phyloP scores from a whole-genome alignment of 2,113 vertebrate species.

The Phoenicopterus ruber region DNA sequence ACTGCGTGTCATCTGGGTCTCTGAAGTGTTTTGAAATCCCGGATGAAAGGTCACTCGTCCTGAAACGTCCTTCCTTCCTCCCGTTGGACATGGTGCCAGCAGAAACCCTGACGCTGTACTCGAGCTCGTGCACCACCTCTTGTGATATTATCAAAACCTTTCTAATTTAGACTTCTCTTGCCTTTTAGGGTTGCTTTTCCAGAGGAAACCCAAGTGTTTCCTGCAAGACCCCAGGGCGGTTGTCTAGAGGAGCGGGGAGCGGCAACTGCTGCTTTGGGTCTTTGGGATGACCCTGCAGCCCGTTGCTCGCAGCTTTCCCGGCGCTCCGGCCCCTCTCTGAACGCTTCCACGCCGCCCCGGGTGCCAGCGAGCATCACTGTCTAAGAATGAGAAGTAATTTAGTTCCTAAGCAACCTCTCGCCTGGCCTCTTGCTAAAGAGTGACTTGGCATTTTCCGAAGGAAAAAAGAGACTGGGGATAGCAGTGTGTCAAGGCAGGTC shows the following conservation, averaged over 20 bases:
- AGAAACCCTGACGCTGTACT: not conserved
- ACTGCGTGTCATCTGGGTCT: not conserved
- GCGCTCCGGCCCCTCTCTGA: not conserved
- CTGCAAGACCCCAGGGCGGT: not conserved
- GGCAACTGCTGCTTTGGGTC: not conserved
- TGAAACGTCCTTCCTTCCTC: not conserved
- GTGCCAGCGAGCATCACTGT: conserved; percentile 58
- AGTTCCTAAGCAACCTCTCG: conserved; percentile 69
- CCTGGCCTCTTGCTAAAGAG: conserved; percentile 58
- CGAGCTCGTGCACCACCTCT: not conserved
- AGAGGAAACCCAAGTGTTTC: not conserved
- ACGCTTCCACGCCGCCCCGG: rapidly evolving
- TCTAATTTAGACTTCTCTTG: not conserved
- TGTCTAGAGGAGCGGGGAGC: not conserved
- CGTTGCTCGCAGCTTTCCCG: not conserved
- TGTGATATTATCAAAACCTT: not conserved
- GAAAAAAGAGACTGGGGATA: not conserved
- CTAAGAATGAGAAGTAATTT: conserved; percentile 64
- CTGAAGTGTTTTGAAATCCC: not conserved
- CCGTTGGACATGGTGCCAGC: not conserved
- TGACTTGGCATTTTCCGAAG: conserved; percentile 53
- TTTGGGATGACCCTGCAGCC: not conserved
- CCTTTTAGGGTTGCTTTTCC: not conserved
- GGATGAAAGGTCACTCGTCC: not conserved
- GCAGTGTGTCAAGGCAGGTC: not conserved